Evolutionary conservation across 2,888 invertebrate species (phyloP), one percentile per base, ranked within the genome.

Genomic region (Eulithis testata): DNA sequence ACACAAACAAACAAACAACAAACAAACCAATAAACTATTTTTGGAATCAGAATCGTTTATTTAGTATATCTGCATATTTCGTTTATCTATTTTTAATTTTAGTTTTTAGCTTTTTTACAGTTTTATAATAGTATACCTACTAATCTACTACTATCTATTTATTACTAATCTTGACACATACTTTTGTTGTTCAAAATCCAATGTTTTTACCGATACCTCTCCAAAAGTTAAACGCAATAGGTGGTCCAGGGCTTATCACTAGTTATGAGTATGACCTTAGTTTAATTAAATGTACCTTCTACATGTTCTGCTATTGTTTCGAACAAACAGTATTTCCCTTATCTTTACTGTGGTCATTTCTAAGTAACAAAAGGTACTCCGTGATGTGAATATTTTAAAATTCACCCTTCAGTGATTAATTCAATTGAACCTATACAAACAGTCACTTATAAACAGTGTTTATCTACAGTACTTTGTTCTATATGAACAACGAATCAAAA

Each of bases 371-470:
- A 78, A 74, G 69, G 69, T 54, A 60, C 65, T 68, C 69, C 83
- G 83, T 82, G 84, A 80, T 73, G 69, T 66, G 83, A 85, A 85
- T 84, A 60, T 66, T 79, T 83, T 83, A 83, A 68, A 75, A 69
- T 69, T 60, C 66, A 68, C 80, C 76, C 74, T 74, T 59, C 60
- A 67, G 21, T 76, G 74, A 74, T 74, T 70, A 76, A 80, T 78
- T 77, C 77, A 77, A 79, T 82, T 76, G 73, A 70, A 63, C 76
- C 76, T 78, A 74, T 71, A 69, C 74, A 83, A 82, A 83, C 75
- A 76, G 37, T 60, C 61, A 75, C 76, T 73, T 70, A 73, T 76
- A 76, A 76, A 72, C 69, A 71, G 64, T 70, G 66, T 75, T 74
- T 74, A 69, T 68, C 63, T 68, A 65, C 59, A 58, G 54, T 63